These are phyloP conservation scores for Zosterops borbonicus DNA, from an alignment of 2,113 vertebrate genomes.

Conservation along the genomic window DNA sequence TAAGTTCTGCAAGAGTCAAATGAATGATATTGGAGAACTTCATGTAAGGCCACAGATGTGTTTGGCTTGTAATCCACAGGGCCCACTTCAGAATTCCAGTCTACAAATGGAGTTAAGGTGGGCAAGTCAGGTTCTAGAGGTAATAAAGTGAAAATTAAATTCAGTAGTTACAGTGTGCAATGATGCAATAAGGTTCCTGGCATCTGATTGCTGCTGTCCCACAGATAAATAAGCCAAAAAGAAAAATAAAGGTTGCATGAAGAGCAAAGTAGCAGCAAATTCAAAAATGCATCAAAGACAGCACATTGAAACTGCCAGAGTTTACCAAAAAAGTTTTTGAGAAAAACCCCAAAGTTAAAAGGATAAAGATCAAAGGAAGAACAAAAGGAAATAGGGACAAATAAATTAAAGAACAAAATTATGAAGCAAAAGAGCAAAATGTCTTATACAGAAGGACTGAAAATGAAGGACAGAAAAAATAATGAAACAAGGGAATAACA, in stretches of 20 bases:
- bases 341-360: background rate
- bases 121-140: background rate
- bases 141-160: background rate
- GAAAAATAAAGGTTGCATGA: background rate
- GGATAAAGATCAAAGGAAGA: slow-evolving; percentile 44
- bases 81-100: background rate
- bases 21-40: background rate
- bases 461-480: background rate
- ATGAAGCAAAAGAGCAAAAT: background rate
- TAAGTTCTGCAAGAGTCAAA: background rate
- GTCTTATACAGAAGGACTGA: background rate
- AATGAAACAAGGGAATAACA: background rate
- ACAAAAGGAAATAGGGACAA: background rate
- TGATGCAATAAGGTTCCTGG: background rate
- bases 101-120: background rate
- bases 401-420: slow-evolving; percentile 34
- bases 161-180: background rate
- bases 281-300: slow-evolving; percentile 8
- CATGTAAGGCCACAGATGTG: background rate
- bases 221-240: background rate
- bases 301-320: background rate
- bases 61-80: background rate
- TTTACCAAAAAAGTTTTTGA: background rate
- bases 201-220: background rate
- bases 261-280: background rate